Conservation (phyloP, 2,797 vertebrate species). For the Catharus ustulatus region DNA sequence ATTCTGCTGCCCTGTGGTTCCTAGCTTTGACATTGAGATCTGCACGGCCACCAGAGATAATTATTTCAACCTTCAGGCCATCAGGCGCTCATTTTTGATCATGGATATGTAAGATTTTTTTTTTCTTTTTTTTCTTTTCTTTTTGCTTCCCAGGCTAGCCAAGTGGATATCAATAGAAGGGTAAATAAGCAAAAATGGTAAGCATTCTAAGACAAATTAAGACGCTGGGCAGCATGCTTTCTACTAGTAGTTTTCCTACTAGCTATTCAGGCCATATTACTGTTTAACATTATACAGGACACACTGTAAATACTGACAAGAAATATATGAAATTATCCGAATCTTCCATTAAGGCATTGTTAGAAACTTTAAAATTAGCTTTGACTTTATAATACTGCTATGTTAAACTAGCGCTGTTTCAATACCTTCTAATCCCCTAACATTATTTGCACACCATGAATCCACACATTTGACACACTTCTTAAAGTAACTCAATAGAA, state of each 20-base stretch:
- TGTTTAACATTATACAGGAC: neutral
- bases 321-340: neutral
- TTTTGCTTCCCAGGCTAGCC: slow-evolving; percentile 72
- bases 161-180: slow-evolving; percentile 73
- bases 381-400: neutral
- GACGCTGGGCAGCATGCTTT: neutral
- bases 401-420: neutral
- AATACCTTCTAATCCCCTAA: neutral
- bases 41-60: slow-evolving; percentile 86
- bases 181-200: slow-evolving; percentile 71
- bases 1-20: slow-evolving; percentile 86
- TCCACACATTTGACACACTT: slow-evolving; percentile 29
- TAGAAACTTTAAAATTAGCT: neutral
- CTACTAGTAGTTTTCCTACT: neutral
- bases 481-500: neutral
- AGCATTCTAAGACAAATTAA: slow-evolving; percentile 55
- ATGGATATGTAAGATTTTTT: slow-evolving; percentile 81
- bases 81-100: slow-evolving; percentile 84
- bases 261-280: neutral
- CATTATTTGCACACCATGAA: slow-evolving; percentile 2
- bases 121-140: neutral
- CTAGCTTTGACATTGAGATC: slow-evolving; percentile 86
- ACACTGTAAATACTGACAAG: neutral
- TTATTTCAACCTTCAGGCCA: slow-evolving; percentile 89
- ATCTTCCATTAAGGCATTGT: neutral